Base-by-base conservation (phyloP, 2,888 invertebrate species). In the Trissolcus japonicus region DNA sequence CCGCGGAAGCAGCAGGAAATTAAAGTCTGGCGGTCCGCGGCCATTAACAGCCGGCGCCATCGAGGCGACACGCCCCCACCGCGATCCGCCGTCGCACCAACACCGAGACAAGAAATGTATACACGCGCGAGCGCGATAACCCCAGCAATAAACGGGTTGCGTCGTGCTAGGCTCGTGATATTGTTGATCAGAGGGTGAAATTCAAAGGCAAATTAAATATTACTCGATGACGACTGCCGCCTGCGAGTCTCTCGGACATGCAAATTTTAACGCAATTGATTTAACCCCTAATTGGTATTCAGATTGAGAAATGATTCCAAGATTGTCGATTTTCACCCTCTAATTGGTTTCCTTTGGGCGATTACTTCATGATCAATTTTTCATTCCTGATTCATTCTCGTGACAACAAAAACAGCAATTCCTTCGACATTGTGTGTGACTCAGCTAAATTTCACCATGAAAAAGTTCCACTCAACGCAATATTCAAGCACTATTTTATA, bases 1-100 rank as follows among this genome's bases (percentile, higher is more conserved):
- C 87, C 87, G 88, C 88, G 88, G 88, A 87, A 87, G 89, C 88
- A 86, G 87, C 88, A 90, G 90, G 89, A 90, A 90, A 90, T 90
- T 90, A 89, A 89, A 88, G 89, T 90, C 89, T 90, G 89, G 88
- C 87, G 86, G 88, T 83, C 86, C 85, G 88, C 87, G 86, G 89
- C 88, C 89, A 89, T 89, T 89, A 89, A 87, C 87, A 88, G 88
- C 86, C 88, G 89, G 89, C 89, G 88, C 88, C 89, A 89, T 89
- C 87, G 87, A 88, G 88, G 87, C 89, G 88, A 88, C 88, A 89
- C 88, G 87, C 89, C 88, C 86, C 86, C 86, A 87, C 85, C 85
- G 83, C 81, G 87, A 82, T 84, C 85, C 85, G 82, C 83, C 85
- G 85, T 85, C 85, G 82, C 85, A 83, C 84, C 82, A 84, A 85